Evolutionary conservation across 2,797 vertebrate genomes (phyloP).

Genomic region (Steatocranus sp.): DNA sequence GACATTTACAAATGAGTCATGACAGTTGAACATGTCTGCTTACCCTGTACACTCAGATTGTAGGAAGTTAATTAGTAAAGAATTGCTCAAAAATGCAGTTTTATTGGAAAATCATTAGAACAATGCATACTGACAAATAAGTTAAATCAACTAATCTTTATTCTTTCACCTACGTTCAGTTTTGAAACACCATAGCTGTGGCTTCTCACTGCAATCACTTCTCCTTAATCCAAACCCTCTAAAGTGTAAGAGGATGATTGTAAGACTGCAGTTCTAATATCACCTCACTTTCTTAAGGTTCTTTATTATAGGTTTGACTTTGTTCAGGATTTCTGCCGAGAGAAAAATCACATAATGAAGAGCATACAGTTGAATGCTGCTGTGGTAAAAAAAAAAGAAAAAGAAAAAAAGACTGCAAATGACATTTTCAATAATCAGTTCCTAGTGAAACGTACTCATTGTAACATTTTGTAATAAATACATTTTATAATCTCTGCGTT

Average conservation of each 20-base stretch:
- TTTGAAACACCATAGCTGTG: not conserved
- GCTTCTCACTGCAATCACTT: not conserved
- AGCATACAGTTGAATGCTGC: not conserved
- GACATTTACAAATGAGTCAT: not conserved
- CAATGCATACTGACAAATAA: not conserved
- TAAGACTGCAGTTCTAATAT: not conserved
- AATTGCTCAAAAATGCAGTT: not conserved
- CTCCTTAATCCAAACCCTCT: not conserved
- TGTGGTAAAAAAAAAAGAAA: not conserved
- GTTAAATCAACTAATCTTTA: not conserved
- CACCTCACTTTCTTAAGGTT: not conserved
- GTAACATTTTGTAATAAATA: not conserved
- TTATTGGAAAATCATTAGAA: not conserved
- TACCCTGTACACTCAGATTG: not conserved
- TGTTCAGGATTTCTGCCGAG: not conserved
- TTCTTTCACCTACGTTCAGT: not conserved
- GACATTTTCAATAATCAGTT: not conserved
- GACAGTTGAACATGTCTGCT: not conserved
- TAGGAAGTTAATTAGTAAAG: not conserved
- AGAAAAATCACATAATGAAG: not conserved
- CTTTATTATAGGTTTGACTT: not conserved
- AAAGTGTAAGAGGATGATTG: not conserved
- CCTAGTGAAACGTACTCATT: not conserved
- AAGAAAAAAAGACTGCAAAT: not conserved
- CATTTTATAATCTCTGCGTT: not conserved